Conservation (phyloP, 1,140 invertebrate species). For the Drosophila gunungcola region DNA sequence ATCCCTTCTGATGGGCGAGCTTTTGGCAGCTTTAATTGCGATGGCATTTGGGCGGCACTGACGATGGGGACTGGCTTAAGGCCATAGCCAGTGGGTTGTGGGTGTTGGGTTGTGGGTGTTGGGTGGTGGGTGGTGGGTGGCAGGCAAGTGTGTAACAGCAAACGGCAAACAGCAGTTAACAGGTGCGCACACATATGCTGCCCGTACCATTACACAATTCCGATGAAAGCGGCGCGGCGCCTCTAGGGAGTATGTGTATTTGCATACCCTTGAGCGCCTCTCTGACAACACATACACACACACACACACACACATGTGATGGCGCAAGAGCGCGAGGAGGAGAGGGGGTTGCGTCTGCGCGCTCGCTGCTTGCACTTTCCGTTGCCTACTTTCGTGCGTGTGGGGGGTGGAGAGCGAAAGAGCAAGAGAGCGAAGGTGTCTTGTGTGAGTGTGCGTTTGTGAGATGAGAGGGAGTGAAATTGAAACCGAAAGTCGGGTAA, state of each 20-base stretch:
- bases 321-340: conserved; percentile 5
- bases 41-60: conserved; percentile 13
- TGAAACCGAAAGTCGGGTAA: conserved; percentile 39
- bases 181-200: conserved; percentile 65
- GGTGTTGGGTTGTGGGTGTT: no score
- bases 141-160: not conserved
- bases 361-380: conserved; percentile 53
- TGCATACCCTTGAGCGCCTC: conserved; percentile 54
- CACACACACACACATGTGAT: not conserved
- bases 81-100: no score
- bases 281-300: not conserved
- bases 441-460: conserved; percentile 13
- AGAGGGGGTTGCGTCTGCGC: conserved; percentile 64
- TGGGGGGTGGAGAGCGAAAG: not conserved
- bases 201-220: conserved; percentile 60
- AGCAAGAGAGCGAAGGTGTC: not conserved
- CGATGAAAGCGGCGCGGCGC: conserved; percentile 32
- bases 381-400: conserved; percentile 71
- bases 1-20: conserved; percentile 32
- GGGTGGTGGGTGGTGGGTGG: not conserved
- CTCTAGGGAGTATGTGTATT: conserved; percentile 44
- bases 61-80: not conserved
- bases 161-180: conserved; percentile 59
- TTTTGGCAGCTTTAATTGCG: conserved; percentile 21
- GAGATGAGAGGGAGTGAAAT: conserved; percentile 20